Base-by-base conservation (phyloP, 92 coral and sea anemone genomes). In the Parazoanthus darwini region DNA sequence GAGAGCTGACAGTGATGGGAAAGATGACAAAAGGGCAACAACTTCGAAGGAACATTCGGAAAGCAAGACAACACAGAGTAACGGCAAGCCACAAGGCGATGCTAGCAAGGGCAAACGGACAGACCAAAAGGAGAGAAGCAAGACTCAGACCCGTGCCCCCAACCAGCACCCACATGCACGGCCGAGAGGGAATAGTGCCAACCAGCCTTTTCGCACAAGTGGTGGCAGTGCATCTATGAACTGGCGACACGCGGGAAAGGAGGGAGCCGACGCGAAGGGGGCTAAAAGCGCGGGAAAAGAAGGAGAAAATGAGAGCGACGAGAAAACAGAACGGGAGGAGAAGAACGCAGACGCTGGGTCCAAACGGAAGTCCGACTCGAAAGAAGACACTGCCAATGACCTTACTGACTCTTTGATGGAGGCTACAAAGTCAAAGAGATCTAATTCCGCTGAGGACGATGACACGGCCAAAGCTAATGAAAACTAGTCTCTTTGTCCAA, bases 171-270 rank as follows among this genome's bases (percentile, higher is more conserved):
- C 84, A 11, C 85, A 68, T 74, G 20, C 68, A 26, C 88, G 94
- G 76, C 86, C 94, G 72, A 88, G 92, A 15, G 92, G 92, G 38
- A 92, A 92, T 82, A 92, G 90, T 85, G 85, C 81, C 85, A 87
- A 82, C 86, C 94, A 89, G 38, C 58, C 87, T 15, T 89, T 92
- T 65, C 91, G 94, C 42, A 88, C 94, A 36, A 95, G 90, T 73
- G 82, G 93, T 20, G 98, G 98, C 20, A 95, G 98, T 79, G 86
- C 93, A 42, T 92, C 93, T 6, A 93, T 87, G 90, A 95, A 95
- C 81, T 95, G 98, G 98, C 92, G 98, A 44, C 89, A 86, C n/a
- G 68, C 86, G 5, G 29, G 85, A 43, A 74, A 37, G 26, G 83
- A 48, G 20, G 94, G 78, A 8, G 79, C 48, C 18, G 77, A 89